Conservation (phyloP, 1,140 invertebrate genomes). For the Drosophila kurseongensis region DNA sequence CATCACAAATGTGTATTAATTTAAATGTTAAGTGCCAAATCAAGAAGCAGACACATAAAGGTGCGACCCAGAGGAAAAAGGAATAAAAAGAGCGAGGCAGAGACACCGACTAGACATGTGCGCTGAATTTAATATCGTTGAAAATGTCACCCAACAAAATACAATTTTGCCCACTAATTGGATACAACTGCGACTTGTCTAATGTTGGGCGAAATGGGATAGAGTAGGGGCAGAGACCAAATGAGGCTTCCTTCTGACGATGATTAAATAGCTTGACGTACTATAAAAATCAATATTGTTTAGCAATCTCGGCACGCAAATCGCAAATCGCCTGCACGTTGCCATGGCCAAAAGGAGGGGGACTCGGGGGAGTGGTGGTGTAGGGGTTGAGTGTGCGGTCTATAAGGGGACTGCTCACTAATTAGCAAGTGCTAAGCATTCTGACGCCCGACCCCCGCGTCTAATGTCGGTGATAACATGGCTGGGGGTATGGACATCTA, state of each 20-base stretch:
- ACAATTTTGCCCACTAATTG: constrained; percentile 56
- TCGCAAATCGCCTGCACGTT: constrained; percentile 65
- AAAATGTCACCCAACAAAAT: constrained; percentile 37
- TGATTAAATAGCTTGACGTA: constrained; percentile 62
- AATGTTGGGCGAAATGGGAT: neutral
- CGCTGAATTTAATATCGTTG: constrained; percentile 50
- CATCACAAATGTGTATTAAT: constrained; percentile 44
- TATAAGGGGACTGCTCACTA: constrained; percentile 40
- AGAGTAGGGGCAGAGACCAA: neutral
- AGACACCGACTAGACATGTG: constrained; percentile 21
- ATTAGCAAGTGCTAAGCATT: constrained; percentile 69
- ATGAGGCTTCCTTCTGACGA: constrained; percentile 32
- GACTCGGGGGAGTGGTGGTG: neutral
- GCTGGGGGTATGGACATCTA: too few relatives aligned
- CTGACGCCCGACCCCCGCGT: constrained; percentile 45
- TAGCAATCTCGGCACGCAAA: constrained; percentile 71
- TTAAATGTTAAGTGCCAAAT: constrained; percentile 39
- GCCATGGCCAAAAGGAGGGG: constrained; percentile 29
- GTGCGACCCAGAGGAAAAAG: neutral
- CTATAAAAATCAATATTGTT: constrained; percentile 69
- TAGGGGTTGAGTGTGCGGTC: neutral
- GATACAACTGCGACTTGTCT: constrained; percentile 50
- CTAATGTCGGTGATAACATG: constrained; percentile 39
- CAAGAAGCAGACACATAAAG: constrained; percentile 17
- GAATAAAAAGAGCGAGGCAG: neutral